These are phyloP conservation scores for Nasonia longicornis DNA, from an alignment of 1,140 invertebrate species.

Conservation along the genomic window DNA sequence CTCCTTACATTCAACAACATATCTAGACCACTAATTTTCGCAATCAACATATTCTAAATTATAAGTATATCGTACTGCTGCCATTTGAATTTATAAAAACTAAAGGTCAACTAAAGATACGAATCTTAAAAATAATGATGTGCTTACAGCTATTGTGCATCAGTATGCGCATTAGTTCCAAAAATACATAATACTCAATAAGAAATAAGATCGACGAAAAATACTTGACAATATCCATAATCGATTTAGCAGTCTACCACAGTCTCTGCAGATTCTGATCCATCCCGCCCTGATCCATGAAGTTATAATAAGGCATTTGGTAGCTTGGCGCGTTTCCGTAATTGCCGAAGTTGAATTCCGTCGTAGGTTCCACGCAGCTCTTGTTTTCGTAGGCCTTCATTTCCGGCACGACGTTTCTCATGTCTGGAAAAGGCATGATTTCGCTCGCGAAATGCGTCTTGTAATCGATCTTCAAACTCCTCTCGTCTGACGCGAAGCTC, in stretches of 20 bases:
- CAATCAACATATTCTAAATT: neutral
- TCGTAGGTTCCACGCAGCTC: constrained; percentile 50
- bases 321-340: constrained; percentile 60
- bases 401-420: constrained; percentile 52
- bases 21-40: constrained; percentile 14
- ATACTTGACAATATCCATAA: neutral
- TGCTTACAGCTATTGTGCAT: neutral
- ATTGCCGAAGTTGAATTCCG: constrained; percentile 60
- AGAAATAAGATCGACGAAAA: neutral
- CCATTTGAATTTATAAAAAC: neutral
- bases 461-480: constrained; percentile 56
- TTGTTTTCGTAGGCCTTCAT: constrained; percentile 50
- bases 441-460: constrained; percentile 51
- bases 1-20: neutral
- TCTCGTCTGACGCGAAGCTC: neutral
- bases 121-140: neutral
- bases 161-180: neutral
- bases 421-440: constrained; percentile 52
- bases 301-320: constrained; percentile 65
- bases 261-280: constrained; percentile 64
- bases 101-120: neutral
- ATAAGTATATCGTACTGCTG: neutral
- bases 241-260: constrained; percentile 53
- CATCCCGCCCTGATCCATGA: constrained; percentile 60
- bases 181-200: constrained; percentile 22